Conservation (phyloP, 64 coral and sea anemone species). For the Montipora capricornis region DNA sequence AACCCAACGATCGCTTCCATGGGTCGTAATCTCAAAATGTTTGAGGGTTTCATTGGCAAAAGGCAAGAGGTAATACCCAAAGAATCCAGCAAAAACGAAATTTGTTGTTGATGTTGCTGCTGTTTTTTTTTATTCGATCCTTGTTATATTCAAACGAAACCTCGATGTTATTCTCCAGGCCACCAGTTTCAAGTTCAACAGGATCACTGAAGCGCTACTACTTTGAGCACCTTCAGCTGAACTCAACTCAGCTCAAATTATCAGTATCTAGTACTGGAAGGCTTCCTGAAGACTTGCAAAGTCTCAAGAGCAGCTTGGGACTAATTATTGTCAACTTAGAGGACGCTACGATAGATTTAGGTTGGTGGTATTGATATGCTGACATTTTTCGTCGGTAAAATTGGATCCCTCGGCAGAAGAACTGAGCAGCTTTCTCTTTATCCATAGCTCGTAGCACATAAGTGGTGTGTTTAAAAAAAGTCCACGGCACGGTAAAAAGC, state of each 20-base stretch:
- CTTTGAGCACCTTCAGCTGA: constrained; percentile 94
- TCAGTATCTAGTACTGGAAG: constrained; percentile 86
- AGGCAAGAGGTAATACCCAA: too few relatives aligned
- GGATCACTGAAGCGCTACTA: constrained; percentile 85
- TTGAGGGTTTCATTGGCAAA: too few relatives aligned
- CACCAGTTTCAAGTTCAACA: constrained; percentile 52
- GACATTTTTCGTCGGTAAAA: neutral
- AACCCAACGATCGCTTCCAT: too few relatives aligned
- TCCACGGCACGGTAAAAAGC: too few relatives aligned
- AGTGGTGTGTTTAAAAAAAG: too few relatives aligned
- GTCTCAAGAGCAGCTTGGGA: constrained; percentile 81
- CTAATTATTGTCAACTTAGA: constrained; percentile 92
- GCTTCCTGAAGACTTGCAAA: constrained; percentile 81
- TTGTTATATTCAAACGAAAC: neutral
- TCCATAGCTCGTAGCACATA: too few relatives aligned
- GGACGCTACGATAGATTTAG: constrained; percentile 90
- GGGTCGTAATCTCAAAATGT: too few relatives aligned
- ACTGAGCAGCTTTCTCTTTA: too few relatives aligned
- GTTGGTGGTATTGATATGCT: constrained; percentile 13
- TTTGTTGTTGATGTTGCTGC: neutral
- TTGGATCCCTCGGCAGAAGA: neutral
- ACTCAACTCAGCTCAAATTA: constrained; percentile 86
- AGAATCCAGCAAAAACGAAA: neutral
- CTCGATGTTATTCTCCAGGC: constrained; percentile 1
- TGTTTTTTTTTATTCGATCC: too few relatives aligned